Base-by-base conservation (phyloP, 2,888 invertebrate species). In the Cetonia aurata region DNA sequence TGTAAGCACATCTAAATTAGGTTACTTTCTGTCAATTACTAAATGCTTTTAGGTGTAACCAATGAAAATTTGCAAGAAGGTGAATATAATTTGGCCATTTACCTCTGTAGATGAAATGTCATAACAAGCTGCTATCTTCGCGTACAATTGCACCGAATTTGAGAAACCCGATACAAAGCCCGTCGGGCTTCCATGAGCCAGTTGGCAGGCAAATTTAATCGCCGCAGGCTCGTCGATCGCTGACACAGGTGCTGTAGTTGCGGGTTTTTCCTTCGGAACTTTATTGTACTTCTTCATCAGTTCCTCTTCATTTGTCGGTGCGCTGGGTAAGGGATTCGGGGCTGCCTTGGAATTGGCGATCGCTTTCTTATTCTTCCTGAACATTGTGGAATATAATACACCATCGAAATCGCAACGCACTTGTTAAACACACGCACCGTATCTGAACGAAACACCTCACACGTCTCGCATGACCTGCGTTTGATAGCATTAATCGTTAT, bases 181-280 rank as follows among this genome's bases (percentile, higher is more conserved):
- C 0, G 97, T 96, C 0, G 98, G 96, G 81, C 96, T 96, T 42
- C 99, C 99, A 80, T 99, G 98, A 0, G 99, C 99, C 84, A 98
- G 91, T 84, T 99, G 98, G 83, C 98, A 98, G 85, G 96, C 96
- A 83, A 99, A 99, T 75, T 95, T 93, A 8, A 60, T 31, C 10
- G 60, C 46, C 8, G 41, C 15, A 6, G 60, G 46, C 1, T 25
- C 25, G 25, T 25, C 25, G 25, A 25, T 25, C 3, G 25, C 31
- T 19, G 60, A 12, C n/a, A 19, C 6, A 33, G 55, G 37, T 3
- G 25, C 31, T 13, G 60, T 25, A 25, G 25, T 10, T 25, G 59
- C 33, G 6, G 10, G 44, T 10, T 2, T 44, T 2, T 10, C 44
- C 3, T 44, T 44, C 10, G 53, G 12, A 19, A 60, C 60, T 31